These are phyloP conservation scores for Colossoma macropomum DNA, from an alignment of 2,113 vertebrate species.

Conservation along the genomic window DNA sequence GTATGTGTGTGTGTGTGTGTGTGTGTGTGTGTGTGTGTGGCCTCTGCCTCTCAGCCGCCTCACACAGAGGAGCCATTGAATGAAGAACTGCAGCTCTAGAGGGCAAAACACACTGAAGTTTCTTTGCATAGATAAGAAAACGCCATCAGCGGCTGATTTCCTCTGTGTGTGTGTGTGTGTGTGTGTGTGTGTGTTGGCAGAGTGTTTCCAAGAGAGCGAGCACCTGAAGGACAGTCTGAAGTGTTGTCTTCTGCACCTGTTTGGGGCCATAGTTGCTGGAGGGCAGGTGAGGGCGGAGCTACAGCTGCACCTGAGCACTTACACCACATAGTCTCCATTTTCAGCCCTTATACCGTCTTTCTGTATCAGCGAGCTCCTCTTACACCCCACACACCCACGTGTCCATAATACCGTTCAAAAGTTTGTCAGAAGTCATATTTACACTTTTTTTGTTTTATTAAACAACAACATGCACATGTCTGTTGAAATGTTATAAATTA, in stretches of 20 bases:
- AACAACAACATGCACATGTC: too few relatives aligned
- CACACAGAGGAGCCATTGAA: conserved; percentile 24
- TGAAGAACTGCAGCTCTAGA: not conserved
- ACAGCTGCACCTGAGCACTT: not conserved
- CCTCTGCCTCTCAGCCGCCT: conserved; percentile 1
- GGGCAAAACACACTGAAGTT: not conserved
- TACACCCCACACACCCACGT: too few relatives aligned
- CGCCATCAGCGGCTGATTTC: not conserved
- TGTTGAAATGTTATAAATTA: too few relatives aligned
- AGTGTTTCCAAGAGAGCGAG: conserved; percentile 99
- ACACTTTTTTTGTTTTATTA: too few relatives aligned
- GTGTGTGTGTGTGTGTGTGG: not conserved
- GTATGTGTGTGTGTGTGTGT: conserved; percentile 17
- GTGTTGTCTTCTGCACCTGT: conserved; percentile 94
- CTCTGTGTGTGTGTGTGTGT: conserved; percentile 44
- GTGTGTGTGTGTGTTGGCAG: conserved; percentile 71
- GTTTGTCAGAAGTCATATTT: too few relatives aligned
- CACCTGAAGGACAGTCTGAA: conserved; percentile 97
- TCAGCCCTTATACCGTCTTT: not conserved
- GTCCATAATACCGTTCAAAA: too few relatives aligned
- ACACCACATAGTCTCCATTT: not conserved
- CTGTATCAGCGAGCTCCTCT: not conserved
- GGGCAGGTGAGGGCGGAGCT: conserved; percentile 85
- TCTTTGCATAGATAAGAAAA: conserved; percentile 43
- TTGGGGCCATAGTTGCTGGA: conserved; percentile 94